A percentile compares a stretch with the other conserved stretches of the same genome.
phyloP scores from a whole-genome alignment of 2,888 invertebrate species.

The Entomobrya proxima region DNA sequence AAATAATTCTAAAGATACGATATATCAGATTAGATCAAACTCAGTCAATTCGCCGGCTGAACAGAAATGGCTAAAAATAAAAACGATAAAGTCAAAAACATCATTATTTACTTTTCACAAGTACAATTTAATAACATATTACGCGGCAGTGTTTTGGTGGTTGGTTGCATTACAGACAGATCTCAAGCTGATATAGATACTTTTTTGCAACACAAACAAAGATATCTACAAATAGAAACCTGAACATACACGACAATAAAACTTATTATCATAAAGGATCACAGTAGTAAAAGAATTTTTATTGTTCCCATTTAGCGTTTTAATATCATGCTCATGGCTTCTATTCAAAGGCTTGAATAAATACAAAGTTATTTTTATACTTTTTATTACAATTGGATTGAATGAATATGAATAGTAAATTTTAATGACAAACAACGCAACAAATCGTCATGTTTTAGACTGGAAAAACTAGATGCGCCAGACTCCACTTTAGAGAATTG shows the following conservation, averaged over 20 bases:
- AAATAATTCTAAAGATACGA: constrained; percentile 2
- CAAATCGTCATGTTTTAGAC: not conserved
- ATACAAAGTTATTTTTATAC: not conserved
- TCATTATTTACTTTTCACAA: not conserved
- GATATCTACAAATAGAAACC: not conserved
- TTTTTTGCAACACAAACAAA: not conserved
- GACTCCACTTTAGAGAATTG: constrained; percentile 6
- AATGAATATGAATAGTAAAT: constrained; percentile 1
- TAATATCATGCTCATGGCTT: not conserved
- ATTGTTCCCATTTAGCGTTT: constrained; percentile 6
- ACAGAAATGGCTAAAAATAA: too few relatives aligned
- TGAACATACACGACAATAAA: not conserved
- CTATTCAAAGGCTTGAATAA: not conserved
- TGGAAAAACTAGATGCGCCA: not conserved
- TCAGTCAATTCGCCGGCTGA: not conserved
- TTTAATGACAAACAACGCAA: constrained; percentile 3
- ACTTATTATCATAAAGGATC: constrained; percentile 16
- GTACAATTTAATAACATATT: constrained; percentile 17
- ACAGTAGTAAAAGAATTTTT: constrained; percentile 19
- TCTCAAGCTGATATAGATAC: not conserved
- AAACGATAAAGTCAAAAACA: not conserved
- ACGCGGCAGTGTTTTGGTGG: not conserved
- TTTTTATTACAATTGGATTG: not conserved
- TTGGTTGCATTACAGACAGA: constrained; percentile 7
- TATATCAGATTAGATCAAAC: not conserved